Conservation (phyloP, 2,797 vertebrate species). For the Serranus cabrilla region DNA sequence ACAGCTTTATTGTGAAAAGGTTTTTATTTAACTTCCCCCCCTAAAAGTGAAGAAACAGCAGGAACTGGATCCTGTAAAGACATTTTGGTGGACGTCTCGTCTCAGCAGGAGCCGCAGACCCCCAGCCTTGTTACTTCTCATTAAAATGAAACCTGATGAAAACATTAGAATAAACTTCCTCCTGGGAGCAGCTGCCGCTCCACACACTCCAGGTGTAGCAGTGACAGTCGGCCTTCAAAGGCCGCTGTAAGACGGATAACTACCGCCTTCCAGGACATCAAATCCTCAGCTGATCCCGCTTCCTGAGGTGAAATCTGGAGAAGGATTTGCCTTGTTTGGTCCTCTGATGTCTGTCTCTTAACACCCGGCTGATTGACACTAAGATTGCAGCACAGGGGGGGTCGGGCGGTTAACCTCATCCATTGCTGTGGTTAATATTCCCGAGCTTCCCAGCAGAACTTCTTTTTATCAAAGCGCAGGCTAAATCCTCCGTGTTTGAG, state of each 20-base stretch:
- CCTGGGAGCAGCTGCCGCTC: conserved; percentile 65
- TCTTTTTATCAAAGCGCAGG: conserved; percentile 27
- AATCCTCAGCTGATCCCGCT: conserved; percentile 77
- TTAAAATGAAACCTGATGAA: conserved; percentile 56
- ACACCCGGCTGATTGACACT: conserved; percentile 60
- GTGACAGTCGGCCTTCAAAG: conserved; percentile 77
- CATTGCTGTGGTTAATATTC: conserved; percentile 35
- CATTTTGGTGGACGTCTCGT: conserved; percentile 5
- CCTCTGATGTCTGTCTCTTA: conserved; percentile 62
- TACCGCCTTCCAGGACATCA: conserved; percentile 70
- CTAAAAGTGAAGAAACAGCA: conserved; percentile 15
- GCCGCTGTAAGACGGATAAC: conserved; percentile 71
- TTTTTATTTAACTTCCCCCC: not conserved
- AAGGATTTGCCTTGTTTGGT: conserved; percentile 75
- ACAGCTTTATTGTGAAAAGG: not conserved
- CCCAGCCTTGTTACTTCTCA: conserved; percentile 34
- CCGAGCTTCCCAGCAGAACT: conserved; percentile 31
- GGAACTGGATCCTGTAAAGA: conserved; percentile 2
- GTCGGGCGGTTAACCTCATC: not conserved
- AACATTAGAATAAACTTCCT: conserved; percentile 56
- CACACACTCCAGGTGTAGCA: conserved; percentile 70
- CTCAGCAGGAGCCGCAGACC: conserved; percentile 31
- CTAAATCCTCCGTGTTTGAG: conserved; percentile 49
- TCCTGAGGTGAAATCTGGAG: conserved; percentile 77
- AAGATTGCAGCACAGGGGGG: conserved; percentile 12